Evolutionary conservation across 2,888 invertebrate species (phyloP).

Genomic region (Argyra leucocephala): DNA sequence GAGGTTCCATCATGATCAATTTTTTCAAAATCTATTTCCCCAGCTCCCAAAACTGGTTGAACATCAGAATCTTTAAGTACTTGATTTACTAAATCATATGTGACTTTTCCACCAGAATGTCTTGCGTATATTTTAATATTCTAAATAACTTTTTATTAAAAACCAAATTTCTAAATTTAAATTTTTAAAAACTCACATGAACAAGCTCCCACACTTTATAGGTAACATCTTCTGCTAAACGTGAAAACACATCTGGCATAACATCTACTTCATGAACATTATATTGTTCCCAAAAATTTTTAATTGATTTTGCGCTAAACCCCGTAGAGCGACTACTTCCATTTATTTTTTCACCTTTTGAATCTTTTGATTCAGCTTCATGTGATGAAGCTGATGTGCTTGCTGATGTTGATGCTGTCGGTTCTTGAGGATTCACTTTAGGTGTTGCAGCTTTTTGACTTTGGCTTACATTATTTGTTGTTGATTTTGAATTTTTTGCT

Average conservation of each 20-base stretch:
- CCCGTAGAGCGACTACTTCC: constrained; percentile 35
- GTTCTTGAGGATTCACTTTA: constrained; percentile 18
- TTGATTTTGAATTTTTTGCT: constrained; percentile 31
- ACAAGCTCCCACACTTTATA: constrained; percentile 42
- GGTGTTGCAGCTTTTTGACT: constrained; percentile 16
- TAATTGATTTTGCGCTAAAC: constrained; percentile 37
- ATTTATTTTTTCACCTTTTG: constrained; percentile 7
- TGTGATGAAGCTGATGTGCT: background rate
- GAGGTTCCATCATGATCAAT: constrained; percentile 39
- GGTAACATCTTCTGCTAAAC: constrained; percentile 41
- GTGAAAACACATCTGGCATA: constrained; percentile 35
- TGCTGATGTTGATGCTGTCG: constrained; percentile 31
- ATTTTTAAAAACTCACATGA: constrained; percentile 30
- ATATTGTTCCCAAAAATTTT: constrained; percentile 43
- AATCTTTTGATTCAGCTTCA: background rate
- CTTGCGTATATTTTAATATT: constrained; percentile 40
- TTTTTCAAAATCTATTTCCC: constrained; percentile 40
- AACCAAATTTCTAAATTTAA: too few relatives aligned
- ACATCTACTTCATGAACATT: constrained; percentile 40
- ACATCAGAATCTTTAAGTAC: constrained; percentile 40
- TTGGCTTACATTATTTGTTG: constrained; percentile 19
- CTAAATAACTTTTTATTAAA: constrained; percentile 24
- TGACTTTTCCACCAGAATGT: constrained; percentile 39
- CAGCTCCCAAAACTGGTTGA: constrained; percentile 39
- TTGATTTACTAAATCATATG: constrained; percentile 41